phyloP scores from a whole-genome alignment of 1,140 invertebrate species.

The Sesamia nonagrioides region DNA sequence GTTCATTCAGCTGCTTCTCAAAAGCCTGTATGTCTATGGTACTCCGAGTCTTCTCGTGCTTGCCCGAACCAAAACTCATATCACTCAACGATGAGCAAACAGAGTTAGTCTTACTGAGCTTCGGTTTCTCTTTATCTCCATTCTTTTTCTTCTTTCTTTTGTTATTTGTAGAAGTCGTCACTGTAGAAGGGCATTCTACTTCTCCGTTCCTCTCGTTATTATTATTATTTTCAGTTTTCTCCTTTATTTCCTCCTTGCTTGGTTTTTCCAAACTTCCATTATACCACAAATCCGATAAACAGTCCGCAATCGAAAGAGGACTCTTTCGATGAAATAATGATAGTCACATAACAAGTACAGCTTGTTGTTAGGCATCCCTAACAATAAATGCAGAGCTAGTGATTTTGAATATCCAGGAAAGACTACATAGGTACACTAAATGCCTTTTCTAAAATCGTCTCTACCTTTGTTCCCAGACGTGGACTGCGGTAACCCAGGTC shows the following conservation, averaged over 20 bases:
- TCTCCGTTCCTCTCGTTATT: constrained; percentile 49
- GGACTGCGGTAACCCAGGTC: constrained; percentile 94
- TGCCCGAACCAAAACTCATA: constrained; percentile 61
- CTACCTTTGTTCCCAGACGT: constrained; percentile 89
- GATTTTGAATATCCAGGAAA: too few relatives aligned
- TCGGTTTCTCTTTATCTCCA: constrained; percentile 58
- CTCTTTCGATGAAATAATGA: too few relatives aligned
- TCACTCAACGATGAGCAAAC: constrained; percentile 76
- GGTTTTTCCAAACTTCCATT: constrained; percentile 41
- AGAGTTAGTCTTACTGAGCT: constrained; percentile 63
- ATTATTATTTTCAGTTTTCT: constrained; percentile 39
- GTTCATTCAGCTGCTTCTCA: constrained; percentile 75
- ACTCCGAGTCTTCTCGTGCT: constrained; percentile 57
- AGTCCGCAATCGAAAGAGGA: too few relatives aligned
- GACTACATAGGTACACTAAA: neutral
- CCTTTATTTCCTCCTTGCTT: constrained; percentile 45
- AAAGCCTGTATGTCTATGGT: constrained; percentile 64
- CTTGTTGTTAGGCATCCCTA: too few relatives aligned
- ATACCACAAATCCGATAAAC: too few relatives aligned
- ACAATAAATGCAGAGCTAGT: too few relatives aligned
- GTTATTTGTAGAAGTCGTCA: constrained; percentile 58
- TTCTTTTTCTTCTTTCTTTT: constrained; percentile 67
- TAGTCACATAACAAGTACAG: too few relatives aligned
- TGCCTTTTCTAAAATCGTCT: neutral
- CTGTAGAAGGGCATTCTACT: constrained; percentile 30